Evolutionary conservation across 53 echinoderm and acorn worm species (phyloP).

Genomic region (Zoroaster sp.): DNA sequence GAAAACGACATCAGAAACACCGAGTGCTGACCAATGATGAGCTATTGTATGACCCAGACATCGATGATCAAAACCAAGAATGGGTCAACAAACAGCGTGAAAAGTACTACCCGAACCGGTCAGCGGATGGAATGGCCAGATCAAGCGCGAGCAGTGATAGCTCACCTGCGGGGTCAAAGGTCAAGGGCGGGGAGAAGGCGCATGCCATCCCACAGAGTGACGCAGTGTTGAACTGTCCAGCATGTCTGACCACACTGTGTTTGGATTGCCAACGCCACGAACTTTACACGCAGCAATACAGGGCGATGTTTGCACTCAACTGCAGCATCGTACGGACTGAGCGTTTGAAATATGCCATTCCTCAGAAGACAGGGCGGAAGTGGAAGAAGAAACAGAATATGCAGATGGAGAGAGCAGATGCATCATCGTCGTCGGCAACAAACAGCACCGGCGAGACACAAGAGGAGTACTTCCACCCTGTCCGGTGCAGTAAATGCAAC

Average conservation of each 20-base stretch:
- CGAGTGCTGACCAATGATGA: constrained; percentile 86
- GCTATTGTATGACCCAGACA: constrained; percentile 90
- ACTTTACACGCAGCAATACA: constrained; percentile 85
- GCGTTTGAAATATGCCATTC: constrained; percentile 68
- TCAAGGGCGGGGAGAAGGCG: not conserved
- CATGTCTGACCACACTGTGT: constrained; percentile 93
- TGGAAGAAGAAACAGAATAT: constrained; percentile 50
- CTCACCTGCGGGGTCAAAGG: not conserved
- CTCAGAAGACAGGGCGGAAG: constrained; percentile 60
- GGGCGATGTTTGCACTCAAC: constrained; percentile 97
- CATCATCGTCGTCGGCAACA: not conserved
- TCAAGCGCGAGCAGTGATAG: not conserved
- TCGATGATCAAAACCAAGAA: constrained; percentile 89
- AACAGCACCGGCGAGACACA: not conserved
- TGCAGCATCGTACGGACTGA: constrained; percentile 81
- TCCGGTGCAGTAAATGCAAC: constrained; percentile 86
- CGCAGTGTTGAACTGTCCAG: constrained; percentile 96
- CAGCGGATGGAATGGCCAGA: not conserved
- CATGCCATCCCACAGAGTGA: constrained; percentile 68
- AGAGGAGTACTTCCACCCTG: constrained; percentile 85
- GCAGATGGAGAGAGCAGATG: constrained; percentile 31
- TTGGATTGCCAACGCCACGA: constrained; percentile 98
- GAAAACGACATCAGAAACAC: constrained; percentile 67
- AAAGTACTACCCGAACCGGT: constrained; percentile 68
- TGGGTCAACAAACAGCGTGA: constrained; percentile 96